Evolutionary conservation across 2,888 invertebrate genomes (phyloP), one percentile per base, ranked within the genome.

Genomic region (Timema cristinae): DNA sequence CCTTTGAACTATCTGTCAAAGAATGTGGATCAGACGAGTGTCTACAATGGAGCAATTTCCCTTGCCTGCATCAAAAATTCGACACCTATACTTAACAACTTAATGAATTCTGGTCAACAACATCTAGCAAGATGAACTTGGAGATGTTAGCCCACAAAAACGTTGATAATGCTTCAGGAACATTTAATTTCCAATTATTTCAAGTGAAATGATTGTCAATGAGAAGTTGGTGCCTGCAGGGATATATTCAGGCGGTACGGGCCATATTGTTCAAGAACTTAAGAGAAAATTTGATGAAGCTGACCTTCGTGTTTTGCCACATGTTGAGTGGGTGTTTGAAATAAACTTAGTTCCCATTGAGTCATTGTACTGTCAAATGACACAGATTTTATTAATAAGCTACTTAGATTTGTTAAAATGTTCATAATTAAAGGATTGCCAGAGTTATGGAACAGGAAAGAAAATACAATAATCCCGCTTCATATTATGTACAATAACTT

Each of bases 191-290:
- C n/a, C 16, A n/a, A n/a, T 56, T 15, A 15, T n/a, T 13, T 2
- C 56, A 56, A 56, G 56, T n/a, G 56, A n/a, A 56, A 56, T 56
- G 56, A 11, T 56, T 56, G 7, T 56, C 10, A 56, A 56, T 56
- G 56, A 7, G 7, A 7, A 56, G 1, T 11, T 9, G 56, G n/a
- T 7, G 6, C n/a, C n/a, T 13, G 56, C 7, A 56, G 56, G 16
- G 56, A 56, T 13, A 9, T 56, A 7, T 13, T 56, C 1, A 56
- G 6, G 16, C n/a, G 56, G 2, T 56, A 7, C 56, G 16, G 10
- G 56, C 13, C 56, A 13, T 56, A 56, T 13, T 56, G n/a, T 56
- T 56, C n/a, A 2, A 56, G 56, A 56, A 56, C 56, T 56, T 56
- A 56, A 56, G 5, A 56, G n/a, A n/a, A 56, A 13, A 56, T 56